Percentiles rank a stretch among this genome's conserved stretches.
Conservation (phyloP, 2,797 vertebrate genomes). For the Anabas testudineus region DNA sequence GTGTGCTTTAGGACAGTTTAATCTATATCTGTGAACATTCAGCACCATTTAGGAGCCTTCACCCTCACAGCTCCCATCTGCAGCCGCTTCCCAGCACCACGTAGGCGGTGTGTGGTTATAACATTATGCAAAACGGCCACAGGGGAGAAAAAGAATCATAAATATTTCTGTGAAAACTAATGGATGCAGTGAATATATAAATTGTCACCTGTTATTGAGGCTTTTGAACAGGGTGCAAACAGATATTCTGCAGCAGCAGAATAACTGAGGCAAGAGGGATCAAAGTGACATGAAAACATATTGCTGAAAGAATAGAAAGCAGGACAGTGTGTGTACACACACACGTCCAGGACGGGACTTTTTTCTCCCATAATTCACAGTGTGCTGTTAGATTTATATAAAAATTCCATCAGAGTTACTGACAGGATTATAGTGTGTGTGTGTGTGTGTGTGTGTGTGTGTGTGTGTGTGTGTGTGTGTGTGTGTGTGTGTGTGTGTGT, state of each 20-base stretch:
- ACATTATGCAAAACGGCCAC: constrained; percentile 50
- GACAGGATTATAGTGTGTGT: constrained; percentile 64
- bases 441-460: constrained; percentile 40
- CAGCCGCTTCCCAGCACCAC: constrained; percentile 40
- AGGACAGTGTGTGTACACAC: neutral
- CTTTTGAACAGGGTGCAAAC: constrained; percentile 7
- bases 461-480: constrained; percentile 36
- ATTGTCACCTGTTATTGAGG: constrained; percentile 24
- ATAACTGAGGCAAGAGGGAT: constrained; percentile 21
- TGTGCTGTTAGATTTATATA: constrained; percentile 20
- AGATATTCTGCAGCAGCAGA: constrained; percentile 12
- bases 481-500: constrained; percentile 41
- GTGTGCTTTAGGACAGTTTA: constrained; percentile 65
- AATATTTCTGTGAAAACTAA: constrained; percentile 33
- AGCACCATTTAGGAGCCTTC: constrained; percentile 58
- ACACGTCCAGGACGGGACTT: constrained; percentile 6
- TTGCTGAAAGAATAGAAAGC: constrained; percentile 18
- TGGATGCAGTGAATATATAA: constrained; percentile 19
- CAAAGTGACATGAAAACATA: constrained; percentile 30
- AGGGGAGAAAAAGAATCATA: constrained; percentile 36
- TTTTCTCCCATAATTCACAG: constrained; percentile 41
- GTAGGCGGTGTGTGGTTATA: constrained; percentile 47
- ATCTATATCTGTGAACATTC: constrained; percentile 57
- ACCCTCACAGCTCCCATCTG: constrained; percentile 52
- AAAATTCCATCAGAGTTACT: constrained; percentile 64